These are phyloP conservation scores for Alexandromys fortis DNA, from an alignment of 2,113 vertebrate genomes.

Conservation along the genomic window DNA sequence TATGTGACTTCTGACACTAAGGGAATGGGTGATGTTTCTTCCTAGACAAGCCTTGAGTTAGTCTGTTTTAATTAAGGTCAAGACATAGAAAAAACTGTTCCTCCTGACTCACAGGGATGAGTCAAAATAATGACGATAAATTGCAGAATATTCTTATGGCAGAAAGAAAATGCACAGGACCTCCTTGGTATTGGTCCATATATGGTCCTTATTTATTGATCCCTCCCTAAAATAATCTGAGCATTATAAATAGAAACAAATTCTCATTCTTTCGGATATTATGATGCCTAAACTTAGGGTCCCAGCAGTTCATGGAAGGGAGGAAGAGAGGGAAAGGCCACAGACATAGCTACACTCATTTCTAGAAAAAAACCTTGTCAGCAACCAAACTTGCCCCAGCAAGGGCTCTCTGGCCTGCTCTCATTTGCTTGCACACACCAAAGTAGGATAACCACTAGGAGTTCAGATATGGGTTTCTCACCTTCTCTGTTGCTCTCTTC, in stretches of 20 bases:
- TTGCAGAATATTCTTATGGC: no score
- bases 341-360: neutral
- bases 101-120: neutral
- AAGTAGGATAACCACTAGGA: neutral
- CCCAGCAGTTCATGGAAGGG: neutral
- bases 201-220: neutral
- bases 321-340: neutral
- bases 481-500: neutral
- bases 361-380: neutral
- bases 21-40: neutral
- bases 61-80: neutral
- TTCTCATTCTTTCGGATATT: neutral
- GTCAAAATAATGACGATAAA: neutral
- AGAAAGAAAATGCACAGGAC: neutral
- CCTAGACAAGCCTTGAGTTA: neutral
- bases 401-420: neutral
- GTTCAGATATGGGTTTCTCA: neutral
- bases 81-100: neutral
- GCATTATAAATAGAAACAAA: neutral
- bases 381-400: neutral
- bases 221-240: neutral
- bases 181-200: rapidly evolving
- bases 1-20: neutral
- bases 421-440: neutral
- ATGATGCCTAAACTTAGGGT: neutral